Evolutionary conservation across 37 sponge, comb jelly and placozoan species (phyloP).

Genomic region (Amphimedon queenslandica): DNA sequence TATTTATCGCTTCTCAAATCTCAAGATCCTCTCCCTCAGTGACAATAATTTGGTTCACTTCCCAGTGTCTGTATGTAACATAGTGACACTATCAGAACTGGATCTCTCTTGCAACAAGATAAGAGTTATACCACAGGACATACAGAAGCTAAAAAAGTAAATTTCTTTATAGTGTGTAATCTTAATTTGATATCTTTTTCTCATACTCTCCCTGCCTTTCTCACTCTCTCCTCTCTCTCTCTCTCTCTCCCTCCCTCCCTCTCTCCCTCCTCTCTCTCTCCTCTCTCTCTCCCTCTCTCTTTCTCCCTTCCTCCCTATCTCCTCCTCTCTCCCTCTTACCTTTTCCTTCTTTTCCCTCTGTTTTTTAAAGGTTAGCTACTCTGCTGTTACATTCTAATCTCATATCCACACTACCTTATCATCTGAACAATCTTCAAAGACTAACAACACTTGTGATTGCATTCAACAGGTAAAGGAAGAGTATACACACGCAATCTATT

Average conservation of each 20-base stretch:
- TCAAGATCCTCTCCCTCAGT: constrained; percentile 63
- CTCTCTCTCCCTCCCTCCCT: neutral
- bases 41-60: constrained; percentile 72
- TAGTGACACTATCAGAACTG: constrained; percentile 54
- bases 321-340: neutral
- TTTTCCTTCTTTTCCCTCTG: neutral
- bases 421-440: constrained; percentile 35
- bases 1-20: constrained; percentile 47
- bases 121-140: constrained; percentile 43
- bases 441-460: constrained; percentile 64
- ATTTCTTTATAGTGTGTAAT: constrained; percentile 11
- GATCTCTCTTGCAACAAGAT: constrained; percentile 68
- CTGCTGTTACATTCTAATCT: constrained; percentile 82
- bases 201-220: neutral
- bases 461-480: constrained; percentile 52
- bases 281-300: neutral
- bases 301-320: no score
- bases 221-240: neutral
- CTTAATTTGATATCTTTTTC: neutral
- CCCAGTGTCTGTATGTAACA: constrained; percentile 59
- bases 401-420: constrained; percentile 51
- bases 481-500: no score
- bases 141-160: constrained; percentile 42
- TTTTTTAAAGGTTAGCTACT: constrained; percentile 46
- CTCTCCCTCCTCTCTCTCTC: neutral